Evolutionary conservation across 2,888 invertebrate genomes (phyloP), one percentile per base, ranked within the genome.

Genomic region (Gastrophysa polygoni): DNA sequence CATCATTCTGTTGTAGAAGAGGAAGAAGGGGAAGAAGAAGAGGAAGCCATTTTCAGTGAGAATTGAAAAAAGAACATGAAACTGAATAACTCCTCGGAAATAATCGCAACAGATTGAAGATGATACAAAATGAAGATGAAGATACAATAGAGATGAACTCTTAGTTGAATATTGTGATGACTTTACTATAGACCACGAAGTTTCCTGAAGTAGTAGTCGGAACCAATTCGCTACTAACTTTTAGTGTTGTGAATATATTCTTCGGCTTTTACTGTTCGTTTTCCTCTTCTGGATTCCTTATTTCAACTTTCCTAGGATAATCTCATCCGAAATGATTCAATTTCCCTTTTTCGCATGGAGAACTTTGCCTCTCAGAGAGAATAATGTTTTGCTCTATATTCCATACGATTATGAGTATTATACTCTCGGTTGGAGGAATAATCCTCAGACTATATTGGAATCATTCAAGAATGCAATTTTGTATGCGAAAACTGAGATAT

Each of bases 231-330:
- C 38, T 11, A 4, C 14, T 11, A 11, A 38, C 7, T 14, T 38
- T 14, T 38, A 2, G 20, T 14, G 43, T 43, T 54, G 54, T 38
- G 48, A 59, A 54, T 48, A 34, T 38, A 54, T 48, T 59, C 48
- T 17, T 20, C 48, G 54, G 34, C 54, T 50, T 59, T 48, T 43
- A 38, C 44, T 54, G 54, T 54, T 54, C 54, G 54, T 54, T 59
- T 54, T 46, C 20, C 47, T 52, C 38, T 29, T 34, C 48, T 47
- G 47, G 52, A 34, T 48, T 47, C 59, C 54, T 47, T 46, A 47
- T 47, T 48, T 48, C 59, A 51, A 59, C 59, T 59, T 59, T 54
- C 54, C 38, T 54, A 52, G 32, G 44, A 48, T 59, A 59, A 59
- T 59, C 38, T 32, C 48, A 54, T 59, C 38, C 54, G 47, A 32